Evolutionary conservation across 2,888 invertebrate species (phyloP), one percentile per base, ranked within the genome.

Genomic region (Branchipolynoe longqiensis): DNA sequence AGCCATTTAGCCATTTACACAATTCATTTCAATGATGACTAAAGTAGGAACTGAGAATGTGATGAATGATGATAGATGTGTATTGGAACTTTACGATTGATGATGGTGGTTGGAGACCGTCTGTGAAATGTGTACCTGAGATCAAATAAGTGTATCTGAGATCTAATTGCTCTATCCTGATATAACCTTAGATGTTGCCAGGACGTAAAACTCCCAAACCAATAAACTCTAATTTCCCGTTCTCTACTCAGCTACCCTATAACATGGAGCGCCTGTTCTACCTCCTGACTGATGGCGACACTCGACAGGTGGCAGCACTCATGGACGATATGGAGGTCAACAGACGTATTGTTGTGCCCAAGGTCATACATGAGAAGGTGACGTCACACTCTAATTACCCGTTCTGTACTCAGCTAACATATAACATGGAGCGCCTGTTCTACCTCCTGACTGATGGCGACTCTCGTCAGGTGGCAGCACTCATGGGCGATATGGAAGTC

Each of bases 211-310:
- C n/a, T n/a, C n/a, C n/a, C n/a, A n/a, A n/a, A n/a, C n/a, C n/a
- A n/a, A n/a, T n/a, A n/a, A n/a, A n/a, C n/a, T n/a, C n/a, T n/a
- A n/a, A n/a, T n/a, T n/a, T n/a, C n/a, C n/a, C n/a, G n/a, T 87
- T 62, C 2, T 62, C 31, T 62, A 18, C 31, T 25, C 25, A 62
- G 94, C 89, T 92, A 58, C 94, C 94, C 0, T 94, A 94, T 89
- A 94, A 94, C 88, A 90, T 94, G 87, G 94, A 94, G 89, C 89
- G 94, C 58, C 86, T 94, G 14, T 90, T 94, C 86, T 92, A 93
- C 87, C 82, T 94, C 40, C 90, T 92, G 48, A 91, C 92, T 25
- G 88, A 90, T 28, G 90, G 91, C 0, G 90, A 94, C 86, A 82
- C 87, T 0, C 81, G 88, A 12, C 86, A 90, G 1, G 90, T 93